These are phyloP conservation scores for Clarias batrachus DNA, from an alignment of 2,113 vertebrate genomes.

Conservation along the genomic window DNA sequence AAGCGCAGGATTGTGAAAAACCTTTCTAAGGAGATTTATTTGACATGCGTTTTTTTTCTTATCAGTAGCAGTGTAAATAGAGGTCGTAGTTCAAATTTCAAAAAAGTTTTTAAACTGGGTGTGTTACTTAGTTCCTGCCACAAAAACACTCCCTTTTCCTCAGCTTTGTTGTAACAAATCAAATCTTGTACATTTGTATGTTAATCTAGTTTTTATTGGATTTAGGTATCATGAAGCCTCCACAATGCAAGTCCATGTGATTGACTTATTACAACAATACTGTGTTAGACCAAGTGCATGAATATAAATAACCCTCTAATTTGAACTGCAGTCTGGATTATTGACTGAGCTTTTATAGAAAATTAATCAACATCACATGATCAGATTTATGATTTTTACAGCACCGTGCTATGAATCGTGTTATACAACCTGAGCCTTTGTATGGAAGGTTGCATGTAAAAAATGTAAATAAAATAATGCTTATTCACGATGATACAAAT, in stretches of 20 bases:
- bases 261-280: background rate
- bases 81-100: background rate
- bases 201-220: background rate
- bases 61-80: background rate
- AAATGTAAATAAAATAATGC: background rate
- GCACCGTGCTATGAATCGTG: background rate
- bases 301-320: background rate
- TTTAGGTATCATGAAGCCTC: background rate
- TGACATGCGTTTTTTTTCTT: background rate
- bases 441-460: background rate
- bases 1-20: constrained; percentile 3
- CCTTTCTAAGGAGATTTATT: background rate
- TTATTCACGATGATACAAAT: background rate
- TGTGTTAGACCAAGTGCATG: background rate
- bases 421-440: background rate
- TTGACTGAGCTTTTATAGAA: background rate
- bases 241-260: background rate
- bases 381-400: background rate
- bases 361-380: background rate
- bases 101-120: background rate
- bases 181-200: background rate
- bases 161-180: background rate
- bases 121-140: background rate
- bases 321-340: background rate
- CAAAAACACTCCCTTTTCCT: background rate